Conservation (phyloP, 1,140 invertebrate species). For the Araneus ventricosus region DNA sequence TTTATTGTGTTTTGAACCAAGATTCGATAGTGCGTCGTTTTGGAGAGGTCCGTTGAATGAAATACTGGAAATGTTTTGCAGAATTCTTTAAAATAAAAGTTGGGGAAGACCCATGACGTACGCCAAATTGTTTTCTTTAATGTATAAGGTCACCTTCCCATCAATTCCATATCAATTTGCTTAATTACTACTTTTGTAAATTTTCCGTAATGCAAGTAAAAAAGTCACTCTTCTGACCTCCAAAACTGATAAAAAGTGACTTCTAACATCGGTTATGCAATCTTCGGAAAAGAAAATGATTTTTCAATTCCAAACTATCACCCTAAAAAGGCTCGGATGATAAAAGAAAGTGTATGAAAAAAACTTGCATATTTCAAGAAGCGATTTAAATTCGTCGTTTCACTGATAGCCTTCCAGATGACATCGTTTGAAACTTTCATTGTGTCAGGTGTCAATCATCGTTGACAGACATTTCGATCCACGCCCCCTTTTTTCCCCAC, state of each 20-base stretch:
- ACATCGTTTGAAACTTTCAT: slow-evolving; percentile 70
- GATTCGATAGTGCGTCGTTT: too few species aligned
- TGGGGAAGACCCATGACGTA: too few species aligned
- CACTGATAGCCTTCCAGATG: slow-evolving; percentile 67
- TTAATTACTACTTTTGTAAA: neutral
- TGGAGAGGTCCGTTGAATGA: too few species aligned
- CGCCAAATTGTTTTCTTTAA: neutral
- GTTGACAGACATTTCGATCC: slow-evolving; percentile 63
- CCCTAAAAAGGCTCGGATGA: neutral
- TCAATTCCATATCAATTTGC: neutral
- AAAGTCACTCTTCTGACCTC: neutral
- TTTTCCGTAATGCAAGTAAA: neutral
- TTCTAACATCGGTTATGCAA: slow-evolving; percentile 41
- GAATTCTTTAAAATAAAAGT: too few species aligned
- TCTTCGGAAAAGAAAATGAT: slow-evolving; percentile 45
- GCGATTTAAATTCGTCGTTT: slow-evolving; percentile 68
- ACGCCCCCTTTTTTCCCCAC: slow-evolving; percentile 15
- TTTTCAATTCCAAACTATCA: slow-evolving; percentile 35
- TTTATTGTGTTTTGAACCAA: too few species aligned
- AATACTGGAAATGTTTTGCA: too few species aligned
- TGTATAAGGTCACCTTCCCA: neutral
- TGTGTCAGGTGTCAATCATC: slow-evolving; percentile 73
- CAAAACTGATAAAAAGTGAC: neutral
- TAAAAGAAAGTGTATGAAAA: slow-evolving; percentile 23
- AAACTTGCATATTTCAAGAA: slow-evolving; percentile 59